Percentiles rank a stretch among this genome's conserved stretches.
phyloP scores from a whole-genome alignment of 1,140 invertebrate genomes.

The Oryctes rhinoceros region DNA sequence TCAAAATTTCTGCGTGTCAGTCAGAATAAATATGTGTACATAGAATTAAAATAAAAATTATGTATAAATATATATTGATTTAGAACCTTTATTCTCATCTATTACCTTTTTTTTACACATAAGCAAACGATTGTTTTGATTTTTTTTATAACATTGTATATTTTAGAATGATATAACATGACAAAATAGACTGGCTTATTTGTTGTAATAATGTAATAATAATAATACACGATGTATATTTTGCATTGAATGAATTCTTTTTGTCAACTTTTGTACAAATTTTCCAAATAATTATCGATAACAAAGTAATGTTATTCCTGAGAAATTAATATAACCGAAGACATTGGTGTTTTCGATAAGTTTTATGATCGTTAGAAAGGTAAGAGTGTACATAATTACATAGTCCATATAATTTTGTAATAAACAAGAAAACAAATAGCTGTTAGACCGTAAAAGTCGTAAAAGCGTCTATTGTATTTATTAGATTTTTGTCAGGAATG shows the following conservation, averaged over 20 bases:
- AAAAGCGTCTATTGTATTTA: conserved; percentile 35
- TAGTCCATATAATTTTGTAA: conserved; percentile 36
- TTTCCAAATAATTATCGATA: conserved; percentile 13
- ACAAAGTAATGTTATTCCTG: conserved; percentile 19
- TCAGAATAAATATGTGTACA: conserved; percentile 31
- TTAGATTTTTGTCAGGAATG: conserved; percentile 37
- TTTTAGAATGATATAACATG: conserved; percentile 20
- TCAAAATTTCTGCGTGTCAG: conserved; percentile 25
- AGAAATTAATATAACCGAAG: conserved; percentile 13
- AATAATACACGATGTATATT: neutral
- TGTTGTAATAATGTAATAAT: neutral
- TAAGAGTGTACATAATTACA: conserved; percentile 31
- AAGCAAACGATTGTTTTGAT: neutral
- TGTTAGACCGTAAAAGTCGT: conserved; percentile 31
- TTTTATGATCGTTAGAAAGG: conserved; percentile 24
- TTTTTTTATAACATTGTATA: conserved; percentile 7
- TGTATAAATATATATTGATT: conserved; percentile 26
- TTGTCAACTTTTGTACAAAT: conserved; percentile 37
- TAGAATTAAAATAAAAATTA: conserved; percentile 11
- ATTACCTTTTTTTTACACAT: conserved; percentile 7
- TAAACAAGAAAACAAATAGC: conserved; percentile 31
- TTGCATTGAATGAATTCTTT: conserved; percentile 8
- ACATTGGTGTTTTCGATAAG: conserved; percentile 31
- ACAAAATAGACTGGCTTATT: conserved; percentile 34
- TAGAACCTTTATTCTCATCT: conserved; percentile 20